phyloP scores from a whole-genome alignment of 1,140 invertebrate genomes.

The Cydia pomonella region DNA sequence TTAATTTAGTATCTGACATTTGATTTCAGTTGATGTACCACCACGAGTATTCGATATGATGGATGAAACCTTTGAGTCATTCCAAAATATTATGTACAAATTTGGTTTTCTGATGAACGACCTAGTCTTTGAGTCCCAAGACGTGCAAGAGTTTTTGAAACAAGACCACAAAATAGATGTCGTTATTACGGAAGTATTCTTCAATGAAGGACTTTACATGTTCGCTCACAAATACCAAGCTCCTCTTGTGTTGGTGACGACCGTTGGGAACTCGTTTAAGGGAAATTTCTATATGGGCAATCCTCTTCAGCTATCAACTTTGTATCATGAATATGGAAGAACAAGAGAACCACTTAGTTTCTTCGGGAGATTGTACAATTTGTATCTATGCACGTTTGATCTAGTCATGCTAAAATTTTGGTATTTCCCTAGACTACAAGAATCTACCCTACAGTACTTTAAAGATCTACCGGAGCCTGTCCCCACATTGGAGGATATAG shows the following conservation, averaged over 20 bases:
- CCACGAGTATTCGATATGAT: conserved; percentile 26
- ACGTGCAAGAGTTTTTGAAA: conserved; percentile 62
- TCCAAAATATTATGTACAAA: conserved; percentile 39
- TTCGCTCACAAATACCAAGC: conserved; percentile 65
- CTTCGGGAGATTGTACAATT: conserved; percentile 49
- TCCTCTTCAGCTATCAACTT: conserved; percentile 66
- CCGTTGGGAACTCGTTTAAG: conserved; percentile 22
- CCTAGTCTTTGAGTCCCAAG: conserved; percentile 56
- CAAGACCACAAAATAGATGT: conserved; percentile 64
- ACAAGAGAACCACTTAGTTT: conserved; percentile 59
- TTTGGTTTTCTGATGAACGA: conserved; percentile 58
- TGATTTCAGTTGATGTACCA: conserved; percentile 8
- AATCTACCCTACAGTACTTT: conserved; percentile 54
- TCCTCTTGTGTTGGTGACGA: conserved; percentile 41
- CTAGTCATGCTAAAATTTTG: conserved; percentile 30
- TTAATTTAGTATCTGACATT: background rate
- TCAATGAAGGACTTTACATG: conserved; percentile 64
- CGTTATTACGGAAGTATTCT: conserved; percentile 65
- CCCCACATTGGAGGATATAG: conserved; percentile 46
- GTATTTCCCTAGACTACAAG: conserved; percentile 42
- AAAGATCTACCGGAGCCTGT: conserved; percentile 38
- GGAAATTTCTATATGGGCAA: conserved; percentile 57
- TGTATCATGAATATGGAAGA: conserved; percentile 53
- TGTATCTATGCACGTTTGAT: conserved; percentile 35
- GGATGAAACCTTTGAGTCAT: conserved; percentile 16